These are phyloP conservation scores for Siniperca chuatsi DNA, from an alignment of 2,113 vertebrate species.

Conservation along the genomic window DNA sequence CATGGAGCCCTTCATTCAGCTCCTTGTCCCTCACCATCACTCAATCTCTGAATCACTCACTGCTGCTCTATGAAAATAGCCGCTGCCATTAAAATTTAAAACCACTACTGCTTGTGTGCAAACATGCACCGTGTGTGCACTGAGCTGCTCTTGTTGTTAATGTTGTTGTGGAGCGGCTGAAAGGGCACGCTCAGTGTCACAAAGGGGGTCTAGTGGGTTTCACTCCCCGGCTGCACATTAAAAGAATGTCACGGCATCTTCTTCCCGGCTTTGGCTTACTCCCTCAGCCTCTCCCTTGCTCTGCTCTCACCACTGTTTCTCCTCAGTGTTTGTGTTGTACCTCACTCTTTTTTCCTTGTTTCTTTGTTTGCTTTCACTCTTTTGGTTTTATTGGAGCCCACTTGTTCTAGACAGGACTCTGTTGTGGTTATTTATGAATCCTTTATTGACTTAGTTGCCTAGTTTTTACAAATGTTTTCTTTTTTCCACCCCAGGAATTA, in stretches of 20 bases:
- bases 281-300: constrained; percentile 3
- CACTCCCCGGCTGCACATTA: constrained; percentile 55
- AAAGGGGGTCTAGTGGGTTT: constrained; percentile 54
- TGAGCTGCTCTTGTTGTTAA: constrained; percentile 56
- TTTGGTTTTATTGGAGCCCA: constrained; percentile 45
- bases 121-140: constrained; percentile 45
- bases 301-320: constrained; percentile 14
- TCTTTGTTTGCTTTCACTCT: constrained; percentile 52
- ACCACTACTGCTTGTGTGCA: constrained; percentile 61
- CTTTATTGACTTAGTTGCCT: constrained; percentile 42
- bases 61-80: constrained; percentile 61
- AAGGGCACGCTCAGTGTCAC: constrained; percentile 56
- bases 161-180: constrained; percentile 47
- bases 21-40: constrained; percentile 50
- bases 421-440: constrained; percentile 62
- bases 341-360: constrained; percentile 6
- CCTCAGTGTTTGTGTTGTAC: constrained; percentile 19
- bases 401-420: constrained; percentile 44
- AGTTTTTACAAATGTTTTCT: constrained; percentile 45
- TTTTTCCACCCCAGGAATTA: background rate
- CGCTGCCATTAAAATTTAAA: constrained; percentile 70
- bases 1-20: constrained; percentile 60
- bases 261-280: background rate
- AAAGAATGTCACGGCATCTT: constrained; percentile 65
- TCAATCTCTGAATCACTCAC: constrained; percentile 64